Evolutionary conservation across 2,797 vertebrate species (phyloP).

Genomic region (Xenopus petersii): DNA sequence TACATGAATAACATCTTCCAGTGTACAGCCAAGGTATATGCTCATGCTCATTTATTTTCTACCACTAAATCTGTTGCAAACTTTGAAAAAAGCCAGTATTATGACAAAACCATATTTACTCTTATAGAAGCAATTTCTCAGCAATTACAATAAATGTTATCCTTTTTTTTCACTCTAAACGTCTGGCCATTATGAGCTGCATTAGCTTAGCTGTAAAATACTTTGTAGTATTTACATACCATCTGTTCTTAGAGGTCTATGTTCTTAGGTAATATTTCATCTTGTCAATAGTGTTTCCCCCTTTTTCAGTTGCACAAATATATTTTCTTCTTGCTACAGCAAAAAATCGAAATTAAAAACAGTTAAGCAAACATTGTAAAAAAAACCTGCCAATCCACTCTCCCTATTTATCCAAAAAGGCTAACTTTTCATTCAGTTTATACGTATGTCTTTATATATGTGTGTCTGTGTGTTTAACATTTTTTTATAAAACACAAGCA

Average conservation of each 20-base stretch:
- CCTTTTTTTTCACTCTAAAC: not conserved
- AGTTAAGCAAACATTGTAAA: slow-evolving; percentile 47
- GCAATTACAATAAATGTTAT: slow-evolving; percentile 14
- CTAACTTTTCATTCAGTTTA: slow-evolving; percentile 36
- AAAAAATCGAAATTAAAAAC: slow-evolving; percentile 29
- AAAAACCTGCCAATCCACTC: slow-evolving; percentile 45
- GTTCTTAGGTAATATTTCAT: slow-evolving; percentile 42
- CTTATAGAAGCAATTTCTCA: not conserved
- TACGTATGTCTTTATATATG: slow-evolving; percentile 11
- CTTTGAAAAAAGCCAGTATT: slow-evolving; percentile 8
- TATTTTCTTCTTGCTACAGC: slow-evolving; percentile 48
- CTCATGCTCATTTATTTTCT: slow-evolving; percentile 13
- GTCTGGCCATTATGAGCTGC: slow-evolving; percentile 4
- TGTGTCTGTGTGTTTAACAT: no score
- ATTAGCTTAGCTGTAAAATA: slow-evolving; percentile 6
- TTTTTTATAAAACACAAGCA: no score
- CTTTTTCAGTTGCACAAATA: slow-evolving; percentile 25
- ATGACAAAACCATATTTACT: slow-evolving; percentile 5
- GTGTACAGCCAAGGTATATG: slow-evolving; percentile 1
- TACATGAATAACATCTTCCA: no score
- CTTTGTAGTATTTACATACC: slow-evolving; percentile 41
- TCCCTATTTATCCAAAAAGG: slow-evolving; percentile 47
- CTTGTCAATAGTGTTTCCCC: slow-evolving; percentile 35
- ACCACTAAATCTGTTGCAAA: slow-evolving; percentile 1
- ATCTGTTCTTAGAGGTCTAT: slow-evolving; percentile 29